Evolutionary conservation across 2,113 vertebrate species (phyloP).

Genomic region (Ctenodactylus gundi): DNA sequence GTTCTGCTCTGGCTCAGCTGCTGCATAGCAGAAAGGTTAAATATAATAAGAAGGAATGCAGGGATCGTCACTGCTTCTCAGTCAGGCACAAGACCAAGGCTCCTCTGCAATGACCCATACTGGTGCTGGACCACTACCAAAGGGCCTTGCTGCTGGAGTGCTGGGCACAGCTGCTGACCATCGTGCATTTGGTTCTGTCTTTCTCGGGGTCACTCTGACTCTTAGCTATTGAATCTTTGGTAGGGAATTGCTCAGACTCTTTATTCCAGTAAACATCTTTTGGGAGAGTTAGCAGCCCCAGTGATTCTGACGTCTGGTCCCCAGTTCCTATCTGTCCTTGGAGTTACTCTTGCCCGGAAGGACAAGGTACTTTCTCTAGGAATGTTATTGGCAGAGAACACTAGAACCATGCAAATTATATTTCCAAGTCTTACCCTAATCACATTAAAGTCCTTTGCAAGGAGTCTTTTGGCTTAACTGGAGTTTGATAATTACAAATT

Average conservation of each 20-base stretch:
- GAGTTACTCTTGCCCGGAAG: slow-evolving; percentile 55
- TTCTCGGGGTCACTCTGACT: slow-evolving; percentile 8
- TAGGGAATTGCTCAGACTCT: not conserved
- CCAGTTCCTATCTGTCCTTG: not conserved
- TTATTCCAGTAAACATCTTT: slow-evolving; percentile 49
- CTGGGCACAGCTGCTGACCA: not conserved
- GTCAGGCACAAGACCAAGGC: not conserved
- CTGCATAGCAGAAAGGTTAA: not conserved
- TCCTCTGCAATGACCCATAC: not conserved
- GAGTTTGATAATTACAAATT: slow-evolving; percentile 80
- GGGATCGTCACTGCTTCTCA: slow-evolving; percentile 1
- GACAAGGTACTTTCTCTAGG: slow-evolving; percentile 55
- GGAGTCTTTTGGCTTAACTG: slow-evolving; percentile 75
- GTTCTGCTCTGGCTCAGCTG: not conserved
- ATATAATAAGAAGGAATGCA: not conserved
- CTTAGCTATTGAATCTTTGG: slow-evolving; percentile 28
- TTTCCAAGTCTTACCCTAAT: slow-evolving; percentile 75
- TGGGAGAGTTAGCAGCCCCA: not conserved
- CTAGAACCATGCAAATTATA: slow-evolving; percentile 73
- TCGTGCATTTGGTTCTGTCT: not conserved
- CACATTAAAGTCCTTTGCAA: slow-evolving; percentile 74
- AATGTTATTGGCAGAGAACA: slow-evolving; percentile 64
- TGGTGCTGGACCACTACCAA: not conserved
- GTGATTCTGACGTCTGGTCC: not conserved
- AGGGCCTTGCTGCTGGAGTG: not conserved